Percentiles rank a stretch among this genome's conserved stretches.
These are phyloP conservation scores for Chymomyza amoena DNA, from an alignment of 2,888 invertebrate genomes.

Conservation along the genomic window DNA sequence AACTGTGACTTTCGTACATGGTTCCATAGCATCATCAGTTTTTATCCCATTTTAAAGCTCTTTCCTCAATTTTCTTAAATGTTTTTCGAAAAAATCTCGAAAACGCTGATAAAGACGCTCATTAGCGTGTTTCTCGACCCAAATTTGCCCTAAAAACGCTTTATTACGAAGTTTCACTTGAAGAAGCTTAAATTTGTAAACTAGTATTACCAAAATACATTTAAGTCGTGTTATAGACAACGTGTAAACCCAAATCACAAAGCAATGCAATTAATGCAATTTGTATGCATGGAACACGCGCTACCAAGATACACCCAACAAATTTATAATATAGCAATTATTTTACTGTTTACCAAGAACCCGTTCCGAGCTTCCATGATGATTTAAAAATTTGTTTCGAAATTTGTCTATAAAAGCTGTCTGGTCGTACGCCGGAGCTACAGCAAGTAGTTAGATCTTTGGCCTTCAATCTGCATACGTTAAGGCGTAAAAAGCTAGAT, in stretches of 20 bases:
- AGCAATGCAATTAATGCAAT: conserved; percentile 19
- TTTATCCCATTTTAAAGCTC: too few species aligned
- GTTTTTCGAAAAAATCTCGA: too few species aligned
- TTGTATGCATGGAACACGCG: conserved; percentile 46
- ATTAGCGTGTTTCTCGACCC: too few species aligned
- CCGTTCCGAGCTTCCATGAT: conserved; percentile 10
- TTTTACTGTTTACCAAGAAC: conserved; percentile 3
- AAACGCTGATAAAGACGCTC: too few species aligned
- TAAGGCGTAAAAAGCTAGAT: neutral
- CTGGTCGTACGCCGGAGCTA: neutral
- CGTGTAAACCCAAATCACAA: neutral
- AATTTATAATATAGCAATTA: conserved; percentile 63
- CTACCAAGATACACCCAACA: conserved; percentile 26
- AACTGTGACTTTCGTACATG: too few species aligned
- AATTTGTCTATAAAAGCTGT: neutral
- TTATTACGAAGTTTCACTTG: too few species aligned
- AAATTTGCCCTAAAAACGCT: too few species aligned
- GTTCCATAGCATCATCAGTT: too few species aligned
- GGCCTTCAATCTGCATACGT: too few species aligned
- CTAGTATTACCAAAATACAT: neutral
- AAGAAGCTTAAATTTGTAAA: too few species aligned
- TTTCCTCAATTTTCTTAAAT: too few species aligned
- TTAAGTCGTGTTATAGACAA: neutral
- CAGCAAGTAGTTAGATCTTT: neutral
- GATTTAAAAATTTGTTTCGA: neutral